Evolutionary conservation across 30 jellyfish, hydroid and myxozoan genomes (phyloP).

Genomic region (Aurelia sp.): DNA sequence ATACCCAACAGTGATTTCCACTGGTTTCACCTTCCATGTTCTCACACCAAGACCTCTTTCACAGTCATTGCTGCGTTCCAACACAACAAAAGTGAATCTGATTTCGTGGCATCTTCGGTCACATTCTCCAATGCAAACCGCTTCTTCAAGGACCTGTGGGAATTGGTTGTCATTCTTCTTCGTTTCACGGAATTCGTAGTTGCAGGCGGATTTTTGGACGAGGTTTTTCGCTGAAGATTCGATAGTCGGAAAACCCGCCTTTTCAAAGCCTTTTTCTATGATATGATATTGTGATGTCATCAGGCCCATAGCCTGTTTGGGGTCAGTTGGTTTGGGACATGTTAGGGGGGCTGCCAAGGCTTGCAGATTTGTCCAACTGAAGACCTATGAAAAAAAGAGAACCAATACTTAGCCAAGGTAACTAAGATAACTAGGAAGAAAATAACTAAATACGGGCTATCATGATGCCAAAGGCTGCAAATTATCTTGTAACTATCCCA

Average conservation of each 20-base stretch:
- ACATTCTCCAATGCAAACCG: slow-evolving; percentile 20
- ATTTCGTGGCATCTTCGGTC: slow-evolving; percentile 16
- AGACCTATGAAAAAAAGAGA: too few relatives aligned
- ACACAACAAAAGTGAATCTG: not conserved
- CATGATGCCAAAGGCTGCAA: too few relatives aligned
- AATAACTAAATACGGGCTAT: too few relatives aligned
- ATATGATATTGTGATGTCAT: not conserved
- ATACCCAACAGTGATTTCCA: not conserved
- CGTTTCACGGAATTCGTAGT: slow-evolving; percentile 14
- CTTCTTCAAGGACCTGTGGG: slow-evolving; percentile 1
- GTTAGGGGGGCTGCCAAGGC: slow-evolving; percentile 9
- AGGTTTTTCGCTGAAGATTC: too few relatives aligned
- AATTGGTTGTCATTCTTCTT: slow-evolving; percentile 17
- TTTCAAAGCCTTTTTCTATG: too few relatives aligned
- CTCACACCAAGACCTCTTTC: slow-evolving; percentile 15
- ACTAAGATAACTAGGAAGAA: too few relatives aligned
- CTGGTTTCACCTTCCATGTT: slow-evolving; percentile 4
- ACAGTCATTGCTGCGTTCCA: slow-evolving; percentile 12
- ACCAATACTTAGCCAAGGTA: too few relatives aligned
- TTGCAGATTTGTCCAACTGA: too few relatives aligned
- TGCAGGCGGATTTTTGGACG: slow-evolving; percentile 3
- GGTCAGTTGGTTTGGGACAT: slow-evolving; percentile 13
- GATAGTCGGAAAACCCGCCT: too few relatives aligned
- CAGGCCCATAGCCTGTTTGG: slow-evolving; percentile 3
- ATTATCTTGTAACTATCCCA: too few relatives aligned